Base-by-base conservation (phyloP, 2,797 vertebrate species). In the Cyclopterus lumpus region DNA sequence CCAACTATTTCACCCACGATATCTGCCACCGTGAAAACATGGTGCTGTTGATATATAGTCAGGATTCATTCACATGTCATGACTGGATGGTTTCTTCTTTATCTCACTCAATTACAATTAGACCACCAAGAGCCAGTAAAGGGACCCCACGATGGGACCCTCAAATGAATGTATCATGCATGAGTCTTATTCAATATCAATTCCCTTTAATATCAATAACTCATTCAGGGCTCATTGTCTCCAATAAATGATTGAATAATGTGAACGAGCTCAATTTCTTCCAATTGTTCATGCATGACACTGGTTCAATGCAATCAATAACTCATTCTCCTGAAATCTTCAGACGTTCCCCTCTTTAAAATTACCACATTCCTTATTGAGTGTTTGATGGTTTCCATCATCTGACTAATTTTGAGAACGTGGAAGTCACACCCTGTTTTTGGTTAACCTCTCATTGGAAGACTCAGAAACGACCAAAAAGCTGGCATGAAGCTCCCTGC, bases 261-360 rank as follows among this genome's bases (percentile, higher is more conserved):
- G 72, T 4, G 69, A 82, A 80, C 67, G 73, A 63, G 71, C 44
- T 74, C 55, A 70, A 54, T 81, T 61, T 80, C 20, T 77, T 69
- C 30, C 67, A 59, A 66, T 82, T 88, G 78, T 84, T 79, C 81
- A 74, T 85, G 84, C 84, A 71, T 86, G 85, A 86, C 36, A 12
- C 49, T 6, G 60, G 72, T 73, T 84, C 86, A 73, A 84, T 87
- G 48, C 12, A 26, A 84, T 90, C 88, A 70, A 88, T 86, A 79
- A 57, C 68, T 84, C 83, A 89, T 87, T 86, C 57, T 67, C 30
- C 44, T 77, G 55, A 55, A 71, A 77, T 74, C 71, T 57, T 61
- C 53, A 49, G 44, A 53, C 46, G 49, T 69, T 36, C 20, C 20
- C 9, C 8, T 16, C 16, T 76, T 77, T 55, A 63, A 73, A 89